Evolutionary conservation across 2,888 invertebrate genomes (phyloP).

Genomic region (Sabatieria punctata): DNA sequence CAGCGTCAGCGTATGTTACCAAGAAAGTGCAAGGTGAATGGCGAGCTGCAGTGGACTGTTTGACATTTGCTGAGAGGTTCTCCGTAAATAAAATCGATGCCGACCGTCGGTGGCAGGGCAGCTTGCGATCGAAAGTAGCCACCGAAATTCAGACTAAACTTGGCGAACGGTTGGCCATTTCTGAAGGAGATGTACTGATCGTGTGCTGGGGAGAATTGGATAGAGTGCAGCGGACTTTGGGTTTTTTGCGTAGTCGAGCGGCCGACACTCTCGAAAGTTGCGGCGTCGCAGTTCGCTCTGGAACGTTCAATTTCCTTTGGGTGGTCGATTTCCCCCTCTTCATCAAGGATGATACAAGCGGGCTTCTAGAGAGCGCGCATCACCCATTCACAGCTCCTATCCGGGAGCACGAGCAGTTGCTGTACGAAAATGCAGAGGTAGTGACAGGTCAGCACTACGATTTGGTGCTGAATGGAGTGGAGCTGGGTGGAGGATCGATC

Average conservation of each 20-base stretch:
- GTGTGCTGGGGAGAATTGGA: background rate
- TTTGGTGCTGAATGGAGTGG: slow-evolving; percentile 82
- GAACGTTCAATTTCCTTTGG: slow-evolving; percentile 66
- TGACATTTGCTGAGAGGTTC: no score
- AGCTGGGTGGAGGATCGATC: slow-evolving; percentile 91
- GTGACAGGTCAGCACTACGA: slow-evolving; percentile 72
- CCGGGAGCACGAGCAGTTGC: no score
- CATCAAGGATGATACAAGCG: slow-evolving; percentile 39
- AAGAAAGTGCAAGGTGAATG: slow-evolving; percentile 14
- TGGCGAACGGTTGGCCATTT: background rate
- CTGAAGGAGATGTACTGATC: background rate
- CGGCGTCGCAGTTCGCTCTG: background rate
- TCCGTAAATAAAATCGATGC: no score
- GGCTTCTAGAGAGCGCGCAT: slow-evolving; percentile 56
- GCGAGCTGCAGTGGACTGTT: no score
- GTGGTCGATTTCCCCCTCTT: slow-evolving; percentile 87
- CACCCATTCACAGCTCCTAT: slow-evolving; percentile 97
- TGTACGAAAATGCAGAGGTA: background rate
- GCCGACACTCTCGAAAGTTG: slow-evolving; percentile 40
- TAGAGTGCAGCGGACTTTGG: slow-evolving; percentile 35
- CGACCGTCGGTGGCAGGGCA: background rate
- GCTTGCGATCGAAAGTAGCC: no score
- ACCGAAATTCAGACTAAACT: no score
- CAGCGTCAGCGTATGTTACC: slow-evolving; percentile 10
- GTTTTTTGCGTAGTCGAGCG: slow-evolving; percentile 47